phyloP scores from a whole-genome alignment of 2,888 invertebrate genomes.

The Hirtodrosophila cameraria region DNA sequence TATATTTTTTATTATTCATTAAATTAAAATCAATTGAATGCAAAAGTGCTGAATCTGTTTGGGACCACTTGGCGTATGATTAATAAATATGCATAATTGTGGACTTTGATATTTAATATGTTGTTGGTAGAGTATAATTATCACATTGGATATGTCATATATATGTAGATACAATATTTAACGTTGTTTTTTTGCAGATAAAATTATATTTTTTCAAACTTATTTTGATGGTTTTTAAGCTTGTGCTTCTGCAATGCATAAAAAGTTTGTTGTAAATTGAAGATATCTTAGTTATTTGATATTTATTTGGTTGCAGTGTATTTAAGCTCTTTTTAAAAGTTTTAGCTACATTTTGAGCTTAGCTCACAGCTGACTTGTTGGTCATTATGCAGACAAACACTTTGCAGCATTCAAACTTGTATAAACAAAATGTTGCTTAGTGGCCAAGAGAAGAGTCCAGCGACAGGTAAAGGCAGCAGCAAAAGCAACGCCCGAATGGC shows the following conservation, averaged over 20 bases:
- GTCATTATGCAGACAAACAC: constrained; percentile 10
- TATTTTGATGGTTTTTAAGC: too few relatives aligned
- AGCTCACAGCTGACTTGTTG: not conserved
- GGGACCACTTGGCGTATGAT: constrained; percentile 33
- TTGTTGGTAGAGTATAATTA: too few relatives aligned
- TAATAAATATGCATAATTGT: constrained; percentile 55
- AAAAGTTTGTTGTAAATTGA: too few relatives aligned
- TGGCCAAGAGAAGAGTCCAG: constrained; percentile 29
- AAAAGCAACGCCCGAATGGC: constrained; percentile 46
- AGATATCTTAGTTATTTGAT: too few relatives aligned
- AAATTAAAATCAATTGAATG: constrained; percentile 33
- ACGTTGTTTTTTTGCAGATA: too few relatives aligned
- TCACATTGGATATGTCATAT: too few relatives aligned
- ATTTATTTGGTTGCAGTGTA: too few relatives aligned
- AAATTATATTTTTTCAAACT: too few relatives aligned
- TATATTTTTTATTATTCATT: constrained; percentile 26
- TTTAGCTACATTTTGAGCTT: not conserved
- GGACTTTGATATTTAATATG: constrained; percentile 9
- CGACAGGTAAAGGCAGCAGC: constrained; percentile 6
- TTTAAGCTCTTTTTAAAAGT: not conserved
- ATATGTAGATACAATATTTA: too few relatives aligned
- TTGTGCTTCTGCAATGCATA: too few relatives aligned
- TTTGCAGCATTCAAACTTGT: constrained; percentile 18
- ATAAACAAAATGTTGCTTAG: constrained; percentile 50
- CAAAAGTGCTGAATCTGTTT: constrained; percentile 16